Evolutionary conservation across 2,888 invertebrate genomes (phyloP), one percentile per base, ranked within the genome.

Genomic region (Unio pictorum): DNA sequence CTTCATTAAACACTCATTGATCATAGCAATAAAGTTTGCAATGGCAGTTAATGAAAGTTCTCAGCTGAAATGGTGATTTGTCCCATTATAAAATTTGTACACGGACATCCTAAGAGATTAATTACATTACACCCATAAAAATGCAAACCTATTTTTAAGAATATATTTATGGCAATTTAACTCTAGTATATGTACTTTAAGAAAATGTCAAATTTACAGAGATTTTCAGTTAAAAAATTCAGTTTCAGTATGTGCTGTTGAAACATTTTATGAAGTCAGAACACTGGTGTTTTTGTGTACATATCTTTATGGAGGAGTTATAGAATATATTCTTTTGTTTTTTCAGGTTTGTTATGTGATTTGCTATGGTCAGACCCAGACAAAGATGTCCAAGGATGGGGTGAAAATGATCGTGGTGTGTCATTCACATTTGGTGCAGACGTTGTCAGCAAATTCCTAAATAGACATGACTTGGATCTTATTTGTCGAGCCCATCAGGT

Each of bases 351-450:
- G 83, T 92, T 99, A 66, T 99, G 99, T 91, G 99, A 99, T 91
- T 92, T 99, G 79, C 92, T 99, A 73, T 99, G 99, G 99, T 91
- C 98, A 55, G 98, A 98, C 89, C 90, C 90, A 20, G 90, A 90
- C 82, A 98, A 98, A 91, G 91, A 92, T 73, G 91, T 92, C 55
- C 90, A 91, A 75, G 98, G 84, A 94, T 96, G 96, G 98, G 98
- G 98, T 71, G 98, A 99, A 90, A 99, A 99, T 89, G 98, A 98
- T 90, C 94, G 99, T 85, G 98, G 98, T 64, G 99, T 99, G 26
- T 98, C 97, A 54, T 99, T 98, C 91, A 99, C 98, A 23, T 99
- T 99, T 90, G 99, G 99, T 61, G 96, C 96, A 1, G 98, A 98
- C 91, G 96, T 99, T 76, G 98, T 99, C 81, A 95, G 95, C 90